Evolutionary conservation across 2,888 invertebrate genomes (phyloP).

Genomic region (Sarcophaga rosellei): DNA sequence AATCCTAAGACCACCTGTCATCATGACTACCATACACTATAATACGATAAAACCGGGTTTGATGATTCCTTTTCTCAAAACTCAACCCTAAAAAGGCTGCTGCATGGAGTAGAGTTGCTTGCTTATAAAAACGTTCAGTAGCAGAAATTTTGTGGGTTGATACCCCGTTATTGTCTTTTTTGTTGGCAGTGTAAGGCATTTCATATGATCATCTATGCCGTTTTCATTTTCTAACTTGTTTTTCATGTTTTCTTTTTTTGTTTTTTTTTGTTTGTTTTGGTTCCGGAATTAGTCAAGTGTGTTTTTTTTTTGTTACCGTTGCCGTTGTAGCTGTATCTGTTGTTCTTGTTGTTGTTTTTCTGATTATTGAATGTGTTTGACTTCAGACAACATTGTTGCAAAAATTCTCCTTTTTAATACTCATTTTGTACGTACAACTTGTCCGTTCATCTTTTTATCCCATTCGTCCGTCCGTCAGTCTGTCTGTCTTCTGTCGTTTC

Average conservation of each 20-base stretch:
- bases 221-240: not conserved
- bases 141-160: no score
- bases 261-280: not conserved
- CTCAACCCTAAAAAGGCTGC: no score
- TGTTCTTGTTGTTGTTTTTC: slow-evolving; percentile 1
- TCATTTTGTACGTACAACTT: slow-evolving; percentile 4
- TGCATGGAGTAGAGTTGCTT: no score
- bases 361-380: slow-evolving; percentile 35
- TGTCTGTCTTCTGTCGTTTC: not conserved
- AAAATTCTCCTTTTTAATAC: slow-evolving; percentile 45
- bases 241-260: not conserved
- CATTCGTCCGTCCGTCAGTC: not conserved
- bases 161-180: no score
- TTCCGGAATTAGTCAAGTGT: not conserved
- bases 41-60: no score
- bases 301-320: no score
- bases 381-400: slow-evolving; percentile 67
- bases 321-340: not conserved
- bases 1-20: no score
- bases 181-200: no score
- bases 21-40: no score
- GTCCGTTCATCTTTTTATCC: slow-evolving; percentile 2
- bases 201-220: no score
- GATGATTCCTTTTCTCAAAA: no score
- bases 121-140: no score